phyloP scores from a whole-genome alignment of 2,113 vertebrate species.

The Tautogolabrus adspersus region DNA sequence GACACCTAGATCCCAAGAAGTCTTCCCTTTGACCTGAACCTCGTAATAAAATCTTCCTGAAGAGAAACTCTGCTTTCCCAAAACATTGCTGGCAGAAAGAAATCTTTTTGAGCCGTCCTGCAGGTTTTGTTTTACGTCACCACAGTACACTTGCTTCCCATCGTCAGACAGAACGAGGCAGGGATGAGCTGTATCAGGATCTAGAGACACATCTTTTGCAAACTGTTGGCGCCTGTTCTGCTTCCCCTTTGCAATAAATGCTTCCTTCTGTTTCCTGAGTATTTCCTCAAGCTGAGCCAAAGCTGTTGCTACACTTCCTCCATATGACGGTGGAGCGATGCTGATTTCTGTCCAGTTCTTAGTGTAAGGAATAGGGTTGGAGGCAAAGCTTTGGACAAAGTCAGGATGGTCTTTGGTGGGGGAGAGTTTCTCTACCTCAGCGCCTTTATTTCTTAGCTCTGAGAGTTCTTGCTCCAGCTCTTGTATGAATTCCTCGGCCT shows the following conservation, averaged over 20 bases:
- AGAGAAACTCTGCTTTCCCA: conserved; percentile 48
- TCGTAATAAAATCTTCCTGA: conserved; percentile 58
- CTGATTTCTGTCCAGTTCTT: conserved; percentile 15
- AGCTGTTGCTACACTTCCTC: not conserved
- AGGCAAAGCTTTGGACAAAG: not conserved
- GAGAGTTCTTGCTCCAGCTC: conserved; percentile 51
- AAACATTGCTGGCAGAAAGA: not conserved
- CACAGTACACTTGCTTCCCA: conserved; percentile 19
- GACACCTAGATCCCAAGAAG: conserved; percentile 52
- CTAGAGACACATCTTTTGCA: conserved; percentile 46
- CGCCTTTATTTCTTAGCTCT: conserved; percentile 12
- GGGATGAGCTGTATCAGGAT: conserved; percentile 42
- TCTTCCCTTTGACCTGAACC: conserved; percentile 48
- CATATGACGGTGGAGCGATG: conserved; percentile 11
- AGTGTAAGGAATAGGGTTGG: not conserved
- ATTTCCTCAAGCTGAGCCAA: conserved; percentile 20
- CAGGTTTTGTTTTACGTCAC: not conserved
- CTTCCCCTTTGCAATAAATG: conserved; percentile 1
- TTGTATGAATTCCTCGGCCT: conserved; percentile 9
- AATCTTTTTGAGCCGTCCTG: conserved; percentile 33
- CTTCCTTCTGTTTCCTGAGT: conserved; percentile 1
- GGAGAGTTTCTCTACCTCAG: conserved; percentile 15
- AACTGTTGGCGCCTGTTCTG: conserved; percentile 40
- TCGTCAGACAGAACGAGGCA: conserved; percentile 32
- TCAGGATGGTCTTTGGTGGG: not conserved